Evolutionary conservation across 2,797 vertebrate species (phyloP), one percentile per base, ranked within the genome.

Genomic region (Karalla daura): DNA sequence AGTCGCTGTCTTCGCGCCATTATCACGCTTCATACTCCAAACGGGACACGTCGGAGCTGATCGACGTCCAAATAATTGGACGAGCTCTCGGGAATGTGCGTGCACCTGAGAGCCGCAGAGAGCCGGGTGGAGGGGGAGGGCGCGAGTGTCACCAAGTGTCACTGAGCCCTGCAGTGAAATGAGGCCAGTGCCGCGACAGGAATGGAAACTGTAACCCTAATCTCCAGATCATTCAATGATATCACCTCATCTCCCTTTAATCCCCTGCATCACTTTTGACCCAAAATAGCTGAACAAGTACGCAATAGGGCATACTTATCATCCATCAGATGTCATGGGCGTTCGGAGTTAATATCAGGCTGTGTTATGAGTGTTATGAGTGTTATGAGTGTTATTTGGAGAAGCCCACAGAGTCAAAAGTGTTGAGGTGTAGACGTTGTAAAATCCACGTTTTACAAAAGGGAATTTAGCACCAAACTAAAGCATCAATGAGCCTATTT

Each of bases 121-220:
- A 61, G 63, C 41, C 15, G 40, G 25, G 51, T 15, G 15, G 36
- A 53, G 23, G 27, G 40, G 20, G 54, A 24, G 49, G n/a, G 36
- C 6, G 62, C n/a, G n/a, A n/a, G n/a, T n/a, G n/a, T n/a, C n/a
- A n/a, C n/a, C n/a, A n/a, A 61, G 66, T 17, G 55, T 45, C 6
- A 1, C 63, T 81, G 73, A 81, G 78, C 77, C 45, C 39, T 2
- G 2, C 41, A 4, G 55, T 50, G 74, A 81, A 90, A 86, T 39
- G 45, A 88, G 85, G 85, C 62, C 87, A 81, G 55, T 43, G 79
- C 75, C 55, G 78, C 70, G 53, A 73, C 82, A 80, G 83, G 76
- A 80, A 85, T 83, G 76, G 81, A 88, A 89, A 86, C 81, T 71
- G 77, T 84, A 80, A 68, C 72, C 80, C 74, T 87, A 86, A 87